A percentile compares a stretch with the other conserved stretches of the same genome.
phyloP scores from a whole-genome alignment of 2,113 vertebrate species.

The Dinomys branickii region DNA sequence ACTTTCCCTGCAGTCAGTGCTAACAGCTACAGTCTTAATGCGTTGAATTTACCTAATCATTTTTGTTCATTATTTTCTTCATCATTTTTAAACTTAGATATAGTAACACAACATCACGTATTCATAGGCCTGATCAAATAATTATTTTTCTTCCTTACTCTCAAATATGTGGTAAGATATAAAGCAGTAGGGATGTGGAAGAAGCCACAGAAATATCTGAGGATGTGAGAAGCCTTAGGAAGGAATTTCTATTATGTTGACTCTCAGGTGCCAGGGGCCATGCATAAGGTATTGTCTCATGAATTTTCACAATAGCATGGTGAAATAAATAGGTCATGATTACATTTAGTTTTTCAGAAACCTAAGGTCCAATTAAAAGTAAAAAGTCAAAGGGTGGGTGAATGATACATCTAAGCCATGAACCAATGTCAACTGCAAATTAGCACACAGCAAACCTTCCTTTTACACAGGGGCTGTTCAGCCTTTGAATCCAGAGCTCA shows the following conservation, averaged over 20 bases:
- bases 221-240: not conserved
- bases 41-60: not conserved
- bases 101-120: not conserved
- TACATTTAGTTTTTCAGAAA: constrained; percentile 23
- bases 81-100: too few relatives aligned
- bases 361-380: not conserved
- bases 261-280: not conserved
- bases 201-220: not conserved
- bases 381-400: not conserved
- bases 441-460: not conserved
- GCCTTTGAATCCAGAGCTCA: not conserved
- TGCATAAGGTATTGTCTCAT: not conserved
- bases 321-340: not conserved
- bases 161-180: not conserved
- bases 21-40: constrained; percentile 4
- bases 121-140: not conserved
- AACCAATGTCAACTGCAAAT: not conserved
- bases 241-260: not conserved
- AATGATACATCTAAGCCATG: not conserved
- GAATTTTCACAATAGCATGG: not conserved
- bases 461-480: not conserved
- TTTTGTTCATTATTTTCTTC: too few relatives aligned
- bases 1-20: not conserved
- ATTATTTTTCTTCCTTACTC: not conserved
- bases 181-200: not conserved